Evolutionary conservation across 2,797 vertebrate genomes (phyloP).

Genomic region (Mionectes olivaceus): DNA sequence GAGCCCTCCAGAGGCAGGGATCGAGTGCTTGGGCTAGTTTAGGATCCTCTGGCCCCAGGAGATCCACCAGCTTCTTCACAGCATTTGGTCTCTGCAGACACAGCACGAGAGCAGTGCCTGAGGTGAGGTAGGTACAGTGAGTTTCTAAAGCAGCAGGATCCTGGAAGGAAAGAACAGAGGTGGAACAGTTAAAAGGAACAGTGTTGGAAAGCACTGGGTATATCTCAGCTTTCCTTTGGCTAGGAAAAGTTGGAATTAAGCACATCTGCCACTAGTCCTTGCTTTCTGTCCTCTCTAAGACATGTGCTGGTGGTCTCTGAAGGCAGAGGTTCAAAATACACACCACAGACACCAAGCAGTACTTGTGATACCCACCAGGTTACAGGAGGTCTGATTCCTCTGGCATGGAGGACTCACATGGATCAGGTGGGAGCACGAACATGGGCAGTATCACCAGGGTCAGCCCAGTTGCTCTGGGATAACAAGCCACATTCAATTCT

Average conservation of each 20-base stretch:
- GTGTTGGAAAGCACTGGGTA: not conserved
- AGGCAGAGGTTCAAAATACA: not conserved
- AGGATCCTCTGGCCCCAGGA: constrained; percentile 76
- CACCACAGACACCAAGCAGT: not conserved
- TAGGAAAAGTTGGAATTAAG: not conserved
- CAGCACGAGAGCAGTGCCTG: constrained; percentile 72
- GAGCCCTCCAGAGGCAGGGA: constrained; percentile 69
- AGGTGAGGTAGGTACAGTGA: constrained; percentile 68
- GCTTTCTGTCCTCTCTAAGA: not conserved
- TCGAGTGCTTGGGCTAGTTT: constrained; percentile 37
- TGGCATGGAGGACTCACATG: not conserved
- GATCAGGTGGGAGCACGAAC: not conserved
- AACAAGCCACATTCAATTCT: not conserved
- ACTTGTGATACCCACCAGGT: not conserved
- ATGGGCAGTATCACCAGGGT: not conserved
- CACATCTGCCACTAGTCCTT: not conserved
- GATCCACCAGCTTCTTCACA: constrained; percentile 77
- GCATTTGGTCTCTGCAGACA: constrained; percentile 80
- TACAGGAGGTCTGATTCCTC: not conserved
- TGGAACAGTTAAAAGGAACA: not conserved
- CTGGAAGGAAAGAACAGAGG: constrained; percentile 16
- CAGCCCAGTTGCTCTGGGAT: not conserved
- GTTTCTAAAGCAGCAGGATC: constrained; percentile 34
- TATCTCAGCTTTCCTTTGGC: not conserved
- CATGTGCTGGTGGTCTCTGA: not conserved